phyloP scores from a whole-genome alignment of 1,140 invertebrate genomes.

The Drosophila kikkawai region DNA sequence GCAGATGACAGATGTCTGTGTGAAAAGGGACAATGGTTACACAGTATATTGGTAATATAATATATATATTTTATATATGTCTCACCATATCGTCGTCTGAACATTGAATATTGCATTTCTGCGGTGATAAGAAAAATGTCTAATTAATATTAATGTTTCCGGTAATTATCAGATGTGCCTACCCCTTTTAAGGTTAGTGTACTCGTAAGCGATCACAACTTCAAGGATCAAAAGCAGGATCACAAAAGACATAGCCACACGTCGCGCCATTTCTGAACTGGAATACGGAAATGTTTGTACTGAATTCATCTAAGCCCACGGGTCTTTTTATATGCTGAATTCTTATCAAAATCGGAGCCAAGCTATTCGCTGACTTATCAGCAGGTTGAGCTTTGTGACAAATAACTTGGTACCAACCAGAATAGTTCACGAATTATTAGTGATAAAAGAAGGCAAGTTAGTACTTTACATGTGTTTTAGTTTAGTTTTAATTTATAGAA shows the following conservation, averaged over 20 bases:
- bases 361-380: neutral
- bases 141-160: too few species aligned
- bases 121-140: too few species aligned
- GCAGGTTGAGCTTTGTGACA: neutral
- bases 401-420: neutral
- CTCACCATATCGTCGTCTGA: neutral
- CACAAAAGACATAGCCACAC: neutral
- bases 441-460: neutral
- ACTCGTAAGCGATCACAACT: neutral
- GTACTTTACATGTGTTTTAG: too few species aligned
- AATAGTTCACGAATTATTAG: neutral
- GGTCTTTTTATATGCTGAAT: neutral
- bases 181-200: neutral
- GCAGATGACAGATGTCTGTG: slow-evolving; percentile 5
- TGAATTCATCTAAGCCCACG: neutral
- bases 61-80: neutral
- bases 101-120: neutral
- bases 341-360: neutral
- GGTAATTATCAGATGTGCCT: neutral
- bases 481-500: too few species aligned
- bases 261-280: neutral
- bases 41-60: neutral
- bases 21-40: neutral
- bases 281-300: neutral
- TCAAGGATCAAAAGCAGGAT: neutral